Percentiles rank a stretch among this genome's conserved stretches.
phyloP scores from a whole-genome alignment of 2,113 vertebrate species.

The Dicrurus megarhynchus region DNA sequence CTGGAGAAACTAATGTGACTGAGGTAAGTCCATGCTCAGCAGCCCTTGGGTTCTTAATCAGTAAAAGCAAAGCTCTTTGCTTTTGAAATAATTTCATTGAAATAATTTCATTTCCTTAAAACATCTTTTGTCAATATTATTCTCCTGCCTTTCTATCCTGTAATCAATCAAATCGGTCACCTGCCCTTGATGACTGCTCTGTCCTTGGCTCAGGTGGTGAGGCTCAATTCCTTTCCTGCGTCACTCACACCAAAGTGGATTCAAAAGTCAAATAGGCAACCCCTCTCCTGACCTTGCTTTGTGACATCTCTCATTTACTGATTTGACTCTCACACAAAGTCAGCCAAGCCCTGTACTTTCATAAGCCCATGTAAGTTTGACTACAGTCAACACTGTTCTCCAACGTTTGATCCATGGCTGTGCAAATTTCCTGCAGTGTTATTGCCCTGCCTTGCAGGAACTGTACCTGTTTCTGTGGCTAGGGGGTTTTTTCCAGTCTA shows the following conservation, averaged over 20 bases:
- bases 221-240: background rate
- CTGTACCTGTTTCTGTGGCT: background rate
- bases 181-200: background rate
- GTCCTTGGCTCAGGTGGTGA: background rate
- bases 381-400: background rate
- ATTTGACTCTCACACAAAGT: background rate
- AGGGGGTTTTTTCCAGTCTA: accelerated
- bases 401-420: background rate
- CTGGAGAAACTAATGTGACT: background rate
- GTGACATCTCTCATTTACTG: background rate
- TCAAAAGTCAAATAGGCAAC: background rate
- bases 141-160: background rate
- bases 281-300: background rate
- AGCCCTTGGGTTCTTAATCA: background rate
- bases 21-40: background rate
- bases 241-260: background rate
- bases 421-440: background rate
- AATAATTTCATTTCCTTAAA: background rate
- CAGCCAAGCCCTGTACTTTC: background rate
- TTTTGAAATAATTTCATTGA: background rate
- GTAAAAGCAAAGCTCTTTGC: background rate
- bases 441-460: background rate
- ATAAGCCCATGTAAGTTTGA: background rate
- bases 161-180: background rate
- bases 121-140: background rate